Conservation (phyloP, 2,797 vertebrate genomes). For the Sebastes kiyomatsui region DNA sequence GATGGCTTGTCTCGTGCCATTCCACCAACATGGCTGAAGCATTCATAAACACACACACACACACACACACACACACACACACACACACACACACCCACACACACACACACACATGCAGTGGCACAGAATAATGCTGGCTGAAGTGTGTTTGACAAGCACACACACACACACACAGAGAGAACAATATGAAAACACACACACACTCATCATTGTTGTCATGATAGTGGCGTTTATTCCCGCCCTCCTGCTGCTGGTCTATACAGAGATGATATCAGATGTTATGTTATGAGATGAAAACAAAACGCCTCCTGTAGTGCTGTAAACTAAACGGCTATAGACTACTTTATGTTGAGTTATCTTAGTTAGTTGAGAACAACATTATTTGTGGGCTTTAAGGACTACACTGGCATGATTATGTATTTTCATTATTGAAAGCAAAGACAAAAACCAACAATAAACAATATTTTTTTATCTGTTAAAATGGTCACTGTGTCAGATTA, state of each 20-base stretch:
- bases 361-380: neutral
- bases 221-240: slow-evolving; percentile 37
- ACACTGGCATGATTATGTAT: neutral
- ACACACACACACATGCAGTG: neutral
- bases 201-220: slow-evolving; percentile 21
- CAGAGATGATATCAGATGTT: slow-evolving; percentile 35
- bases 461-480: neutral
- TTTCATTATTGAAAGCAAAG: neutral
- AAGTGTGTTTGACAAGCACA: slow-evolving; percentile 32
- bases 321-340: neutral
- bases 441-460: neutral
- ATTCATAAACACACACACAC: slow-evolving; percentile 57
- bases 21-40: slow-evolving; percentile 79
- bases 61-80: neutral
- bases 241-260: slow-evolving; percentile 16
- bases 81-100: neutral
- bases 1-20: slow-evolving; percentile 84
- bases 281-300: slow-evolving; percentile 22
- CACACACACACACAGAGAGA: slow-evolving; percentile 17
- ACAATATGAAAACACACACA: slow-evolving; percentile 29
- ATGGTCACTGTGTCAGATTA: neutral
- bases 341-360: neutral
- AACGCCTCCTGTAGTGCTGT: neutral
- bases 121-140: slow-evolving; percentile 13
- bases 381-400: neutral